These are phyloP conservation scores for Chrysomallon squamiferum DNA, from an alignment of 1,140 invertebrate species.

Conservation along the genomic window DNA sequence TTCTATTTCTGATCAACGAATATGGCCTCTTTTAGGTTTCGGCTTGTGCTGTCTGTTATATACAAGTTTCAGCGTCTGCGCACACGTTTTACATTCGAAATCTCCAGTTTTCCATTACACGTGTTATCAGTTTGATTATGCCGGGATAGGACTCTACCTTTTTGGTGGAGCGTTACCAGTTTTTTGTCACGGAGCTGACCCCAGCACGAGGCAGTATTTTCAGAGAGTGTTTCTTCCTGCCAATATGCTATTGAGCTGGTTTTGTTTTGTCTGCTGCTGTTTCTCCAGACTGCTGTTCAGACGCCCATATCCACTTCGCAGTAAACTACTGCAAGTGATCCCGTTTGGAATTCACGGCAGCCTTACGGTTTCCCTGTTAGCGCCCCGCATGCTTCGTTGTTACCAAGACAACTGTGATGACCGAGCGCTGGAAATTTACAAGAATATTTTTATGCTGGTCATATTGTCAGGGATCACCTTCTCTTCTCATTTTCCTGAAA, in stretches of 20 bases:
- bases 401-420: slow-evolving; percentile 12
- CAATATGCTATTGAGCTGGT: slow-evolving; percentile 12
- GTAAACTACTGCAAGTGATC: slow-evolving; percentile 29
- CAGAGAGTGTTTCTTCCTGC: slow-evolving; percentile 11
- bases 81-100: slow-evolving; percentile 43
- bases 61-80: slow-evolving; percentile 29
- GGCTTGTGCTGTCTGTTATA: slow-evolving; percentile 24
- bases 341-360: slow-evolving; percentile 15
- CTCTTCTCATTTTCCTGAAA: slow-evolving; percentile 60
- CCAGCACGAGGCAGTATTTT: neutral
- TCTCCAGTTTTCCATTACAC: slow-evolving; percentile 36
- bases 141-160: slow-evolving; percentile 32
- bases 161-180: slow-evolving; percentile 25
- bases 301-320: slow-evolving; percentile 31
- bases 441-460: slow-evolving; percentile 3
- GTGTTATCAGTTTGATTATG: slow-evolving; percentile 36
- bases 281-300: slow-evolving; percentile 25
- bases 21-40: slow-evolving; percentile 23
- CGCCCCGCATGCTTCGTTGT: neutral
- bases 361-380: slow-evolving; percentile 1
- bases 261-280: slow-evolving; percentile 22
- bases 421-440: slow-evolving; percentile 15
- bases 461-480: slow-evolving; percentile 51
- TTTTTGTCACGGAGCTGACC: slow-evolving; percentile 14
- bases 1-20: neutral